Evolutionary conservation across 1,140 invertebrate species (phyloP), one percentile per base, ranked within the genome.

Genomic region (Dufourea novaeangliae): DNA sequence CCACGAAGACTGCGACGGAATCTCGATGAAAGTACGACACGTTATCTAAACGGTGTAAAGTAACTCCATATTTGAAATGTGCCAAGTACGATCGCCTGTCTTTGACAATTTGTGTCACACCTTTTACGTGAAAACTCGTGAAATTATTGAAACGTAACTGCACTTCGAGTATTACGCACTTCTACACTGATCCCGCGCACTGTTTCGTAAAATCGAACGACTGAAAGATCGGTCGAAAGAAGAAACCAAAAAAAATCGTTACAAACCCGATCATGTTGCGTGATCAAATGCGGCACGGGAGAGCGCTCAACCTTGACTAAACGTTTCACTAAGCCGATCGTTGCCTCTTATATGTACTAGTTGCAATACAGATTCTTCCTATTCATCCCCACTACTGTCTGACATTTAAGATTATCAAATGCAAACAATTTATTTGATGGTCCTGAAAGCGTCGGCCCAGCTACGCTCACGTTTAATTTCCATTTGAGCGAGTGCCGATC

Each of bases 181-280:
- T n/a, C n/a, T n/a, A n/a, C n/a, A n/a, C n/a, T n/a, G n/a, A n/a
- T n/a, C n/a, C n/a, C n/a, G n/a, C n/a, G n/a, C n/a, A n/a, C n/a
- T n/a, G n/a, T n/a, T n/a, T n/a, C n/a, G n/a, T n/a, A n/a, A n/a
- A n/a, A n/a, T n/a, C n/a, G n/a, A n/a, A n/a, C n/a, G n/a, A n/a
- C n/a, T n/a, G n/a, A n/a, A n/a, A n/a, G n/a, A n/a, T n/a, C n/a
- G n/a, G n/a, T n/a, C n/a, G n/a, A n/a, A n/a, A n/a, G 17, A n/a
- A 6, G 6, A 7, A 50, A n/a, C n/a, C n/a, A 8, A 50, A 17
- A 57, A 22, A 25, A 52, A 66, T 50, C 3, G 52, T 64, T 75
- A 88, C 86, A 11, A 70, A 89, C 88, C 88, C 76, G 66, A 88
- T 88, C 88, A 89, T 89, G 62, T 79, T 79, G 72, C 20, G 61